phyloP scores from a whole-genome alignment of 2,113 vertebrate species.

The Cinclus cinclus region DNA sequence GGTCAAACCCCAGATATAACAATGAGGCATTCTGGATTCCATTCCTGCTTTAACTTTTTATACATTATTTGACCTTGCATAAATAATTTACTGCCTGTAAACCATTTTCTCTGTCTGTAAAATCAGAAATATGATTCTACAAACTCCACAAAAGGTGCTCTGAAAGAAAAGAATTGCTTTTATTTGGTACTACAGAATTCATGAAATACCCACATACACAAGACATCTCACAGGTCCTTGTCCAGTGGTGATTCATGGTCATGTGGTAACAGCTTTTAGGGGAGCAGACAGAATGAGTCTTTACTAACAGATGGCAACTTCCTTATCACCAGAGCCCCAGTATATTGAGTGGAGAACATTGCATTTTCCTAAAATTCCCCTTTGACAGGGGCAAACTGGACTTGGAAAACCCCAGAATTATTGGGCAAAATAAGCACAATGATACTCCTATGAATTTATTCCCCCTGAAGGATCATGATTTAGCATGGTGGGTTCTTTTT shows the following conservation, averaged over 20 bases:
- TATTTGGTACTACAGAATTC: background rate
- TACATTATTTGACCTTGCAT: background rate
- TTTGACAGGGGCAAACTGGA: background rate
- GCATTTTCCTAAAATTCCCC: background rate
- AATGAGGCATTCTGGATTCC: background rate
- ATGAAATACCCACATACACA: background rate
- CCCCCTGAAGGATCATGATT: background rate
- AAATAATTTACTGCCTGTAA: background rate
- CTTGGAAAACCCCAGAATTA: background rate
- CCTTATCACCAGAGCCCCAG: background rate
- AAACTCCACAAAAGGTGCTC: background rate
- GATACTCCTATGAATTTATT: background rate
- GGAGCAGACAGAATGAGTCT: background rate
- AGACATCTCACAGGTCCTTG: background rate
- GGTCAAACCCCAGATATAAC: background rate
- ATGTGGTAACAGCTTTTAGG: background rate
- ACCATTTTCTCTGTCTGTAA: background rate
- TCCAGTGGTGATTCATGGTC: background rate
- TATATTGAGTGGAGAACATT: background rate
- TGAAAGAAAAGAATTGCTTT: background rate
- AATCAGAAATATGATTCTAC: background rate
- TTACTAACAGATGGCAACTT: background rate
- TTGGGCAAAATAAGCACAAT: background rate
- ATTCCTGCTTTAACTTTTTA: background rate
- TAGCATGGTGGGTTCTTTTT: rapidly evolving